Evolutionary conservation across 2,113 vertebrate species (phyloP).

Genomic region (Gavia stellata): DNA sequence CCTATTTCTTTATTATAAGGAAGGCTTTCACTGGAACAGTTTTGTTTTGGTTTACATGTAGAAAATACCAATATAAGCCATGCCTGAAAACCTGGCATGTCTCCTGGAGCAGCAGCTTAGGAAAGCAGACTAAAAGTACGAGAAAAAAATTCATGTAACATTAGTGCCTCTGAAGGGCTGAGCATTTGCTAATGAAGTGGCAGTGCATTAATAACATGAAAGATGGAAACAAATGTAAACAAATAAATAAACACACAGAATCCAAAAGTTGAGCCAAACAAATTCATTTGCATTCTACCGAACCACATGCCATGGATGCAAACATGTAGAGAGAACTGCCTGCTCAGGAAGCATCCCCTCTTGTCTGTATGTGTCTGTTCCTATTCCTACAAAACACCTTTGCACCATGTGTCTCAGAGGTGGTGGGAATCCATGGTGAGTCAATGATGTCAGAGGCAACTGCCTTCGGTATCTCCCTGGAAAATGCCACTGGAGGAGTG

Average conservation of each 20-base stretch:
- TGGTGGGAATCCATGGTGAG: not conserved
- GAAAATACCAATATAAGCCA: not conserved
- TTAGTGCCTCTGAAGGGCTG: not conserved
- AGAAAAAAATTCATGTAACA: not conserved
- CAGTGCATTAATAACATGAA: not conserved
- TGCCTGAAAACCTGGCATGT: not conserved
- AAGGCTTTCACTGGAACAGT: not conserved
- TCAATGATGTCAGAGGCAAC: not conserved
- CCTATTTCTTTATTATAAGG: not conserved
- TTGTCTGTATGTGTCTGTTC: fast-evolving
- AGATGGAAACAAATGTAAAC: not conserved
- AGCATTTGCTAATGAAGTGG: not conserved
- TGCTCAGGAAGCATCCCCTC: not conserved
- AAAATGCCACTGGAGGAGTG: not conserved
- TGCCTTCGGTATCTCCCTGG: not conserved
- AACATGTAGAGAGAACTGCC: not conserved
- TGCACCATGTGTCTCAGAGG: not conserved
- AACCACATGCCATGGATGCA: not conserved
- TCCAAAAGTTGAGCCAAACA: not conserved
- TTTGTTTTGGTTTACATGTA: not conserved
- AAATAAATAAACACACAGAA: not conserved
- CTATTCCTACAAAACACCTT: not conserved
- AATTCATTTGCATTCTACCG: not conserved
- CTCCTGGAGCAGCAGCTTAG: not conserved
- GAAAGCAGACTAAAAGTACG: not conserved